These are phyloP conservation scores for Ctenopoma multispine DNA, from an alignment of 2,797 vertebrate genomes.

Conservation along the genomic window DNA sequence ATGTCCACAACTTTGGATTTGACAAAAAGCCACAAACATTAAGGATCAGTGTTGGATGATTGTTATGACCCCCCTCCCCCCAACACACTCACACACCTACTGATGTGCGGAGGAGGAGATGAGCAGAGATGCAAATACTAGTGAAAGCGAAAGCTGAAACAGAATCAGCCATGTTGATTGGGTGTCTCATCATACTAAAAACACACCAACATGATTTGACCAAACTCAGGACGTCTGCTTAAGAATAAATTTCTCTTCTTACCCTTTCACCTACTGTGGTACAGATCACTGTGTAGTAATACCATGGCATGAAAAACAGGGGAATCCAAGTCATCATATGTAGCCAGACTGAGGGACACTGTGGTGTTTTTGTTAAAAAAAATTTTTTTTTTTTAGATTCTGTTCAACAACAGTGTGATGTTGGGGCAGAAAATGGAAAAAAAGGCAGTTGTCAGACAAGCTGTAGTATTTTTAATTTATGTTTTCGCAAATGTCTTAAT, in stretches of 20 bases:
- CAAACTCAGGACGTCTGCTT: constrained; percentile 58
- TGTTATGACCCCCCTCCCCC: no score
- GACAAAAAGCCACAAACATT: constrained; percentile 19
- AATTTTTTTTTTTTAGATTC: constrained; percentile 50
- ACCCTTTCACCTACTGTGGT: constrained; percentile 30
- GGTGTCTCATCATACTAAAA: constrained; percentile 19
- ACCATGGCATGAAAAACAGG: constrained; percentile 42
- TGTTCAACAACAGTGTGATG: constrained; percentile 70
- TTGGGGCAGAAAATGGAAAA: constrained; percentile 59
- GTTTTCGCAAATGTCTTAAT: constrained; percentile 87
- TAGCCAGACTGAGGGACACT: constrained; percentile 83
- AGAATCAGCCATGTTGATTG: constrained; percentile 15
- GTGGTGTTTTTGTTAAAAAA: constrained; percentile 62
- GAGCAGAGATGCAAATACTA: constrained; percentile 44
- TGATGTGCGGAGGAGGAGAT: constrained; percentile 27
- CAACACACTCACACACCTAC: constrained; percentile 11
- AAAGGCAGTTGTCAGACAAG: constrained; percentile 52
- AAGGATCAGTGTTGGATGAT: no score
- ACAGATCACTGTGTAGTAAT: constrained; percentile 59
- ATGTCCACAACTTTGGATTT: constrained; percentile 26
- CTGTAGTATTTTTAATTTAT: constrained; percentile 85
- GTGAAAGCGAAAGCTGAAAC: constrained; percentile 33
- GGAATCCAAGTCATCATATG: constrained; percentile 56
- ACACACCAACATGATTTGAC: constrained; percentile 35
- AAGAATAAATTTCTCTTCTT: constrained; percentile 22